Base-by-base conservation (phyloP, 2,113 vertebrate genomes). In the Emydocephalus ijimae region DNA sequence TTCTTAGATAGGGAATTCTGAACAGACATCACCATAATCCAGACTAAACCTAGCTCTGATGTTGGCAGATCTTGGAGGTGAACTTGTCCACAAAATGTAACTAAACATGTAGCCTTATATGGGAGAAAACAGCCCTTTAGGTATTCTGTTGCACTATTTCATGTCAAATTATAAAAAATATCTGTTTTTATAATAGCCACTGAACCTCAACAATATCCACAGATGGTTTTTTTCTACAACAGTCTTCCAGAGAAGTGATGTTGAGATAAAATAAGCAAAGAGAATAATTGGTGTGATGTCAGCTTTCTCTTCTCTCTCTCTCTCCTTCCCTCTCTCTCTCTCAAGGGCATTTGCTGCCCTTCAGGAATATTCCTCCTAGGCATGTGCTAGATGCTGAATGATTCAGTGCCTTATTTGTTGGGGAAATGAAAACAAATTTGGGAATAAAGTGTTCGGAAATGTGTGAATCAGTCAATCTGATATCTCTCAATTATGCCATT, bases 391-490 rank as follows among this genome's bases (percentile, higher is more conserved):
- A 94, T 92, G 94, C 92, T 93, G 93, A 90, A 74, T 93, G 95
- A 95, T 94, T 95, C 94, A 94, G 92, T 95, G 85, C 93, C 96
- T 95, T 92, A 26, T 93, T 94, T 95, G 95, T 96, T 95, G 95
- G 95, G 96, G 97, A 97, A 98, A 97, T 96, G 96, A 97, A 97
- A 97, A 96, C 95, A 97, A 94, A 94, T 96, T 95, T 97, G 96
- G 95, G 96, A 97, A 96, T 96, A 69, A 94, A 94, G 96, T 96
- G 85, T 92, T 96, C 93, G 91, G 89, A 94, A 95, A 96, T 95
- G 94, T 96, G 94, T 94, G 93, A 96, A 95, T 96, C 92, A 90
- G 92, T 89, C 91, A 95, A 93, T 91, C 55, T 88, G 48, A 94
- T 94, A 95, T 81, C 92, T 92, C 95, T 92, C 95, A 94, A 94